These are phyloP conservation scores for Scatophagus argus DNA, from an alignment of 2,113 vertebrate genomes.

Conservation along the genomic window DNA sequence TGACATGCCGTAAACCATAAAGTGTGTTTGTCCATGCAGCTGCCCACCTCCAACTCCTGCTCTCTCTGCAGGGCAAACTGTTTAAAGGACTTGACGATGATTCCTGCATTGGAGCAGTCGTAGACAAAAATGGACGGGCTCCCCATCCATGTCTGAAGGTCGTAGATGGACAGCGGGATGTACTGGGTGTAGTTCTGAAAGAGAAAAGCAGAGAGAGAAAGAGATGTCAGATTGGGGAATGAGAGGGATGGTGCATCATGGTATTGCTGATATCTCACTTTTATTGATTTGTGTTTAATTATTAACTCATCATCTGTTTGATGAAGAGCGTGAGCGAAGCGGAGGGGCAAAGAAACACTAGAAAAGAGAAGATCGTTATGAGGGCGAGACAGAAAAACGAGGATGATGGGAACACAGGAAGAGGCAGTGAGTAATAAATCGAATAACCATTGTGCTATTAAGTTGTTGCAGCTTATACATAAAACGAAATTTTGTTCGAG, in stretches of 20 bases:
- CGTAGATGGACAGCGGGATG: conserved; percentile 97
- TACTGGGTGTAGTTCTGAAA: conserved; percentile 98
- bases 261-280: conserved; percentile 56
- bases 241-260: not conserved
- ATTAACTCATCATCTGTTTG: conserved; percentile 58
- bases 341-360: not conserved
- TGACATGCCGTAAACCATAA: not conserved
- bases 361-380: conserved; percentile 17
- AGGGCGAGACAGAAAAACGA: conserved; percentile 12
- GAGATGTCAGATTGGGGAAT: not conserved
- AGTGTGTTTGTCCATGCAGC: not conserved
- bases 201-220: not conserved
- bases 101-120: conserved; percentile 97
- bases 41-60: conserved; percentile 96
- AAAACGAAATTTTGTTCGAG: conserved; percentile 9
- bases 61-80: conserved; percentile 98
- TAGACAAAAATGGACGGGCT: conserved; percentile 99
- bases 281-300: conserved; percentile 62
- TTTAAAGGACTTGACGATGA: conserved; percentile 98
- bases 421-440: not conserved
- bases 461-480: conserved; percentile 18
- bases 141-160: conserved; percentile 99
- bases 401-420: not conserved
- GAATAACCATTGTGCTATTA: not conserved
- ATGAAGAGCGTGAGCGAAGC: conserved; percentile 18